Base-by-base conservation (phyloP, 1,140 invertebrate genomes). In the Drosophila ercepeae region DNA sequence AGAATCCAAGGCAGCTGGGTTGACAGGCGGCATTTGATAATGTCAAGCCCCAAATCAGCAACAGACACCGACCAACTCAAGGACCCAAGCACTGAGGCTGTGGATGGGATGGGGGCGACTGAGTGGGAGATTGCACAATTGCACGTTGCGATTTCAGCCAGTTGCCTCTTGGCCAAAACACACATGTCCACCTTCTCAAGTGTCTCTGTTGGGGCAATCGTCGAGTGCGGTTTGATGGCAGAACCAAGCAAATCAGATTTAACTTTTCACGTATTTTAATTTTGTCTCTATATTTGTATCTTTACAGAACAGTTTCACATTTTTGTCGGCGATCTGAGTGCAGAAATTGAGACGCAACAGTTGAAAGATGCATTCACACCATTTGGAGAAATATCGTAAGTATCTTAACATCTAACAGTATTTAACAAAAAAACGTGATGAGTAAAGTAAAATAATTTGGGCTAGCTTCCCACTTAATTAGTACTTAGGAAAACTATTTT, bases 321-420 rank as follows among this genome's bases (percentile, higher is more conserved):
- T 93, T 99, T 99, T 92, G 99, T 99, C 60, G 99, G 99, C 54
- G 99, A 99, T 92, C 93, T 99, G 48, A 99, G 98, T 92, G 98
- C 98, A 14, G 99, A 99, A 92, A 98, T 99, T 63, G 98, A 99
- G 92, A 99, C 98, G 41, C 97, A 99, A 91, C 97, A 98, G 45
- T 93, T 99, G 18, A 95, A 97, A 90, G 99, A 99, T 88, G 98
- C 99, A 19, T 99, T 99, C 92, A 95, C 96, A 69, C 97, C 97
- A 1, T 99, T 99, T 91, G 99, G 99, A 89, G 98, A 99, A 93
- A 99, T 99, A 92, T 99, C 98, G 93, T 93, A 91, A 93, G 93
- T 93, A 61, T n/a, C 4, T 11, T 1, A 25, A 29, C 7, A 14
- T 9, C n/a, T n/a, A n/a, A n/a, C n/a, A 34, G 7, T 27, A 27